Conservation (phyloP, 2,888 invertebrate species). For the Agonopterix arenella region DNA sequence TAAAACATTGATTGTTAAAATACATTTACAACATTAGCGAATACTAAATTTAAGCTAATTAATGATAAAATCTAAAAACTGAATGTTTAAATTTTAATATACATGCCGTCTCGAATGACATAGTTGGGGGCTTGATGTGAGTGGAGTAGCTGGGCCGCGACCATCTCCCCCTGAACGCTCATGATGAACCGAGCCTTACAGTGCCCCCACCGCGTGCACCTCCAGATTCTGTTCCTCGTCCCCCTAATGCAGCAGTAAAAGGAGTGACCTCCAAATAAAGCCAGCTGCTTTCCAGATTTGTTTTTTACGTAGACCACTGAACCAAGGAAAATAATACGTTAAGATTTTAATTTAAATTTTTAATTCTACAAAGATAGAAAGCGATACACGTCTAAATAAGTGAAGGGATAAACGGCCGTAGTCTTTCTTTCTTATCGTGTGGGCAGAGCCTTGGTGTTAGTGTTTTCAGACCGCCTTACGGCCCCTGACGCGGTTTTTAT, state of each 20-base stretch:
- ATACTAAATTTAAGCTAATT: neutral
- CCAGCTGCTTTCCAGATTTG: constrained; percentile 15
- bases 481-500: too few species aligned
- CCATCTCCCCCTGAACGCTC: neutral
- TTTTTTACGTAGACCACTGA: constrained; percentile 24
- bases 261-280: constrained; percentile 17
- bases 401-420: too few species aligned
- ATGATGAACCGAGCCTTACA: neutral
- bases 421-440: too few species aligned
- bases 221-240: constrained; percentile 17
- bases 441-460: too few species aligned
- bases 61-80: neutral
- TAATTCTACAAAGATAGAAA: too few species aligned
- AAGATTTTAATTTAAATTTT: too few species aligned
- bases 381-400: too few species aligned
- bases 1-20: neutral
- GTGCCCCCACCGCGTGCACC: constrained; percentile 18
- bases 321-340: constrained; percentile 10
- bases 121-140: neutral
- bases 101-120: constrained; percentile 1
- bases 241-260: constrained; percentile 17
- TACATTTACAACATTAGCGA: neutral
- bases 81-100: constrained; percentile 1
- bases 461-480: too few species aligned
- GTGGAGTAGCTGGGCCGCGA: neutral